Evolutionary conservation across 2,797 vertebrate genomes (phyloP).

Genomic region (Artibeus jamaicensis): DNA sequence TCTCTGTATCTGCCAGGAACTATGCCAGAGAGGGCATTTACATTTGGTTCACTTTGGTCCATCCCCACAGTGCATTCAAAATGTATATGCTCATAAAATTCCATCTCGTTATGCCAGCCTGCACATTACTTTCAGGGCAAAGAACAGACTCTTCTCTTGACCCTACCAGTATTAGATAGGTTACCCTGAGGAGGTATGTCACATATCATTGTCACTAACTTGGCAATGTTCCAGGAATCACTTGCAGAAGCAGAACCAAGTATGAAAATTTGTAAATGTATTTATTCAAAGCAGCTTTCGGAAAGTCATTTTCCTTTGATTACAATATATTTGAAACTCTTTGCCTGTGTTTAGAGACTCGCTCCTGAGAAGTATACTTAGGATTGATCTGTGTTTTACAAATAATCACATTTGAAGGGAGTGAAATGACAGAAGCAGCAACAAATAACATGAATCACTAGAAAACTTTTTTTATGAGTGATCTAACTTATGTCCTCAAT

Average conservation of each 20-base stretch:
- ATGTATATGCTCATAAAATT: neutral
- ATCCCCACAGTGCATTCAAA: neutral
- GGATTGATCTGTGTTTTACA: neutral
- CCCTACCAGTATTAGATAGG: fast-evolving
- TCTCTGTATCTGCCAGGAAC: neutral
- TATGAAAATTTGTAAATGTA: neutral
- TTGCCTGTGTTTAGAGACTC: neutral
- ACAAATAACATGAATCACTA: neutral
- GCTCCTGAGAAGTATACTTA: neutral
- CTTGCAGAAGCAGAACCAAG: neutral
- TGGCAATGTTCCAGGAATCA: neutral
- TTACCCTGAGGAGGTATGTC: neutral
- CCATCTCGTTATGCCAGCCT: neutral
- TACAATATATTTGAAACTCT: neutral
- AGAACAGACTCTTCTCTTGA: neutral
- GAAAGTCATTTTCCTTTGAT: neutral
- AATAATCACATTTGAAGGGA: neutral
- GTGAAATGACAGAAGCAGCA: neutral
- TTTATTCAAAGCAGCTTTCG: neutral
- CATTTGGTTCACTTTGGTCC: neutral
- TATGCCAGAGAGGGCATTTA: fast-evolving
- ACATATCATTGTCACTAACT: neutral
- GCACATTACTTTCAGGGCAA: neutral
- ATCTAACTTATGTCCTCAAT: neutral
- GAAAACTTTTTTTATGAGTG: neutral